Evolutionary conservation across 2,797 vertebrate genomes (phyloP), one percentile per base, ranked within the genome.

Genomic region (Leontocebus nigricollis): DNA sequence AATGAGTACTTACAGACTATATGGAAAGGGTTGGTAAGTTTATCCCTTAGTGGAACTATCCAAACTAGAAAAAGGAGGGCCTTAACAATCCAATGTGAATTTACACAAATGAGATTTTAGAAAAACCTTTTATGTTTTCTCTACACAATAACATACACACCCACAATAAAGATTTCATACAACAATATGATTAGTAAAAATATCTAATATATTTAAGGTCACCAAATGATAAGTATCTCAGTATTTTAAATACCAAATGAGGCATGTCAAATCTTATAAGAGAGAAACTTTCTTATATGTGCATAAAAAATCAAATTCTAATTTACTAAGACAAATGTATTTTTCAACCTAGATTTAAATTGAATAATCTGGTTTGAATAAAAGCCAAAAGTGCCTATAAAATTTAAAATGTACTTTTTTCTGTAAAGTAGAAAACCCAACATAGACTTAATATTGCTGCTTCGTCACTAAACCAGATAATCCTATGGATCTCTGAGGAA

Each of bases 331-430:
- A 84, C 9, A 11, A 93, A 26, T 88, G 76, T 33, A 84, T 93
- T 84, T 93, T 83, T 84, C 7, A 83, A 76, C 57, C 72, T 90
- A 79, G 5, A 61, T 64, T 88, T 90, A 85, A 91, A 24, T 90
- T 26, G 50, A 22, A 87, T 20, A 57, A 50, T 12, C n/a, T 75
- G 67, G 86, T 46, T 64, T 92, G 20, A 7, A 83, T 11, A 92
- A 73, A 97, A 26, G 13, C 24, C 36, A 33, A 59, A 77, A 86
- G 50, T 91, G 8, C 27, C 17, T 88, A 36, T 89, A 64, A 85
- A 89, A 82, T 55, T 75, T 41, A 22, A 72, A 85, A 82, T 64
- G 33, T 88, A 19, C 41, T 92, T 92, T 94, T 93, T 44, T 81
- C 30, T 46, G 2, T 55, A 13, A 80, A 36, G 46, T 82, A 55